Evolutionary conservation across 23 tunicate species (phyloP), one percentile per base, ranked within the genome.

Genomic region (Botrylloides violaceus): DNA sequence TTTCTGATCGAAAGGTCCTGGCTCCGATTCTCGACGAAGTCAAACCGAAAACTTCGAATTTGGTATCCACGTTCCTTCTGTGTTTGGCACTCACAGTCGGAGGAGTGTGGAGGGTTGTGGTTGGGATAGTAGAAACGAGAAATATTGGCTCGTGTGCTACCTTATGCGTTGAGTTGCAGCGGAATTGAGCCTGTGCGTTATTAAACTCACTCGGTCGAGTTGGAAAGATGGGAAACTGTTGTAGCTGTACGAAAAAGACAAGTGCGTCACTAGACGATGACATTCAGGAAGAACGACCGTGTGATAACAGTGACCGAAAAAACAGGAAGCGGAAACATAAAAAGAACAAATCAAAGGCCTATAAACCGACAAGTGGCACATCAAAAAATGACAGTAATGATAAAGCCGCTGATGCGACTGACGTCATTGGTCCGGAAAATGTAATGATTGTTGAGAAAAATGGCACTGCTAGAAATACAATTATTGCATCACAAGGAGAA

Each of bases 141-240:
- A n/a, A n/a, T n/a, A n/a, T n/a, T n/a, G n/a, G n/a, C n/a, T n/a
- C n/a, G n/a, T n/a, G n/a, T n/a, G n/a, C n/a, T n/a, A n/a, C n/a
- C n/a, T 43, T 15, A 15, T 43, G 53, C 15, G 9, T 43, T 43
- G 53, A 43, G 15, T 43, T 43, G 53, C 15, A 43, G 53, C 53
- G 53, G 53, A 7, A 15, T 9, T 43, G 12, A 43, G 53, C 15
- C 9, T 7, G 12, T 9, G 15, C 9, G 53, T 43, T 7, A 9
- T 43, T 43, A 15, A 43, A 43, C 9, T 43, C 15, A 7, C 53
- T 43, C 53, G 53, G 15, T 18, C 30, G 30, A 7, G 30, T 3
- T 19, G 35, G 3, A 62, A 62, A 34, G 26, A 79, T 79, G 83
- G 83, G 83, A 1, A 79, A 79, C 66, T 49, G 76, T 36, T 79